These are phyloP conservation scores for Ornithoptera priamus DNA, from an alignment of 2,888 invertebrate genomes.

Conservation along the genomic window DNA sequence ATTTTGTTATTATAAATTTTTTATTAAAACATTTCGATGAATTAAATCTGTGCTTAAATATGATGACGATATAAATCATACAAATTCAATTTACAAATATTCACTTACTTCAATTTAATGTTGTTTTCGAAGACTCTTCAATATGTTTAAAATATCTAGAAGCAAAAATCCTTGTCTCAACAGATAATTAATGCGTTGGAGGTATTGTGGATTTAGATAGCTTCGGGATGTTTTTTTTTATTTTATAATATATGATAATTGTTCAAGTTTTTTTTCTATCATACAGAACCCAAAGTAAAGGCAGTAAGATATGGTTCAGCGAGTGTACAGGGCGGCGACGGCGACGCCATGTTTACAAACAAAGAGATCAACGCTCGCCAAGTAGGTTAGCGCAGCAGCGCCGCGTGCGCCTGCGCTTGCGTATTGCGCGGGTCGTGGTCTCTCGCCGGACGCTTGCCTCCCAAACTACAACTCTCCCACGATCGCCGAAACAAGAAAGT, in stretches of 20 bases:
- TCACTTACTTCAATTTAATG: no score
- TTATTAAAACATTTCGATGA: background rate
- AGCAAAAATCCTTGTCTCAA: no score
- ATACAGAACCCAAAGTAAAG: constrained; percentile 23
- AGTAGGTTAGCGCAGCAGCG: constrained; percentile 73
- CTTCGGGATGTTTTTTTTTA: no score
- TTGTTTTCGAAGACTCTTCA: no score
- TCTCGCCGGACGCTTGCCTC: constrained; percentile 28
- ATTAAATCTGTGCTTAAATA: background rate
- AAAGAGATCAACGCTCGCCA: constrained; percentile 78
- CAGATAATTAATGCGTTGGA: no score
- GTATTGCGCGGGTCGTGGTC: constrained; percentile 65
- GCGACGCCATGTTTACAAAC: constrained; percentile 78
- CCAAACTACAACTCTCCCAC: constrained; percentile 30
- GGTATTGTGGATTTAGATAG: no score
- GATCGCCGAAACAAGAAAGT: constrained; percentile 28
- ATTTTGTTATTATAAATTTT: background rate
- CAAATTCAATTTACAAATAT: no score
- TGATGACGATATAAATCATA: no score
- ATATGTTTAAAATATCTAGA: no score
- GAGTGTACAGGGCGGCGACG: constrained; percentile 40
- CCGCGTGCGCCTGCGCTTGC: constrained; percentile 45
- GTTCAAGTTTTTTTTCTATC: background rate
- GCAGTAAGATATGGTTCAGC: constrained; percentile 19
- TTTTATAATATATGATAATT: background rate